These are phyloP conservation scores for Tarsius wallacei DNA, from an alignment of 2,797 vertebrate genomes.

Conservation along the genomic window DNA sequence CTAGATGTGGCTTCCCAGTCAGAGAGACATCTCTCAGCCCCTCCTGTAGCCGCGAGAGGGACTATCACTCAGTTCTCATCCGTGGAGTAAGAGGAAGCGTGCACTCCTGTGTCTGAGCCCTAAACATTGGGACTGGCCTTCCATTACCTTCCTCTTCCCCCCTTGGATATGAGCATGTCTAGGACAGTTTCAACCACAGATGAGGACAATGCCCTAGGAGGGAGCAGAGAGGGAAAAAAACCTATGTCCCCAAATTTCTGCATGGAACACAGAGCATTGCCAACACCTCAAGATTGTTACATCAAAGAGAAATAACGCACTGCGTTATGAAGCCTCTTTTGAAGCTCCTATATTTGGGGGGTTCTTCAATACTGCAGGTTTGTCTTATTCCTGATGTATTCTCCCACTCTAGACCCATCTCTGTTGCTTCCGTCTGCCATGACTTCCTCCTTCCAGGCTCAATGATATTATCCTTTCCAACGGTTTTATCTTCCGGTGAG, in stretches of 20 bases:
- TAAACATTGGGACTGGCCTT: not conserved
- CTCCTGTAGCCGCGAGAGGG: not conserved
- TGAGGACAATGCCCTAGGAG: not conserved
- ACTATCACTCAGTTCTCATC: not conserved
- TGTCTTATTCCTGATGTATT: not conserved
- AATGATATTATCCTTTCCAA: not conserved
- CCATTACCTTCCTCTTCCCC: not conserved
- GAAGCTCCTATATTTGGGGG: not conserved
- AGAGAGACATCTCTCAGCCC: not conserved
- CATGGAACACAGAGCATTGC: fast-evolving
- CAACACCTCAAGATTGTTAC: not conserved
- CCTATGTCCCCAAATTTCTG: fast-evolving
- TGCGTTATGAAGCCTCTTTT: not conserved
- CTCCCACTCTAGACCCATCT: not conserved
- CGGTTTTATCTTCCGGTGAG: not conserved
- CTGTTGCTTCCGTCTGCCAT: not conserved
- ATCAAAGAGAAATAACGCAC: not conserved
- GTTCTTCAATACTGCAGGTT: not conserved
- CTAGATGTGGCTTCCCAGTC: not conserved
- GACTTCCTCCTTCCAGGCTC: not conserved
- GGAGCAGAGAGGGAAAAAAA: not conserved
- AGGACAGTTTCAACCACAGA: not conserved
- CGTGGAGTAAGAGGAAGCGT: fast-evolving
- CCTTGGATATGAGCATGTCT: not conserved
- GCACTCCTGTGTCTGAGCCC: not conserved